These are phyloP conservation scores for Sarcophaga bullata DNA, from an alignment of 1,140 invertebrate genomes.

Conservation along the genomic window DNA sequence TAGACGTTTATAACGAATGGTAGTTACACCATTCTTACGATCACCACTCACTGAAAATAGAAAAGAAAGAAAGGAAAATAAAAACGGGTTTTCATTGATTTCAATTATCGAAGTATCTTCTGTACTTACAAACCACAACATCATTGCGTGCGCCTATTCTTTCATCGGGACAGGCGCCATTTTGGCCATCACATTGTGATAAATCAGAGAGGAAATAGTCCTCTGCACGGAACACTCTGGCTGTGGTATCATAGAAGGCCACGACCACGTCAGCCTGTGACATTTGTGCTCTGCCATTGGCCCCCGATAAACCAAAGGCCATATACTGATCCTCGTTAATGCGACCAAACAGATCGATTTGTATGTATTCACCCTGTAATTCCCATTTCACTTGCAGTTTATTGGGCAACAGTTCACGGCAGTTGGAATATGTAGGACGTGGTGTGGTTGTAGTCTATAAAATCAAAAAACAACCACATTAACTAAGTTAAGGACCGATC, in stretches of 20 bases:
- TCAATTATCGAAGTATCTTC: no score
- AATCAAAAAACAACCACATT: background rate
- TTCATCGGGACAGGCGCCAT: constrained; percentile 87
- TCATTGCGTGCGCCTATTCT: constrained; percentile 85
- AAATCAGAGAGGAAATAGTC: constrained; percentile 88
- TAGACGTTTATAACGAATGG: constrained; percentile 81
- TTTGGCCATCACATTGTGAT: constrained; percentile 83
- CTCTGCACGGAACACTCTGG: constrained; percentile 77
- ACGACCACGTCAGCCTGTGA: constrained; percentile 86
- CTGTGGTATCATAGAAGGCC: constrained; percentile 79
- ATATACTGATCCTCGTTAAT: constrained; percentile 88
- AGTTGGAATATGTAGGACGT: constrained; percentile 73
- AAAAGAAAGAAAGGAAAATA: background rate
- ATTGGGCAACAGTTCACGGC: constrained; percentile 81
- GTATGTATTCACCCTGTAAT: constrained; percentile 76
- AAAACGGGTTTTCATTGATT: no score
- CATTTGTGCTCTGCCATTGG: constrained; percentile 76
- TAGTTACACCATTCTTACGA: constrained; percentile 82
- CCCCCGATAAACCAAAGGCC: constrained; percentile 85
- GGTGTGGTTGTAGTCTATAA: constrained; percentile 71
- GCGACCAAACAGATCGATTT: constrained; percentile 79
- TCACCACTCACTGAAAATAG: constrained; percentile 72
- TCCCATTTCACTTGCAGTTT: constrained; percentile 85
- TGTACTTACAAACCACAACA: constrained; percentile 71
- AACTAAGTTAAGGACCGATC: no score